These are phyloP conservation scores for Rhynchotus rufescens DNA, from an alignment of 2,797 vertebrate genomes.

Conservation along the genomic window DNA sequence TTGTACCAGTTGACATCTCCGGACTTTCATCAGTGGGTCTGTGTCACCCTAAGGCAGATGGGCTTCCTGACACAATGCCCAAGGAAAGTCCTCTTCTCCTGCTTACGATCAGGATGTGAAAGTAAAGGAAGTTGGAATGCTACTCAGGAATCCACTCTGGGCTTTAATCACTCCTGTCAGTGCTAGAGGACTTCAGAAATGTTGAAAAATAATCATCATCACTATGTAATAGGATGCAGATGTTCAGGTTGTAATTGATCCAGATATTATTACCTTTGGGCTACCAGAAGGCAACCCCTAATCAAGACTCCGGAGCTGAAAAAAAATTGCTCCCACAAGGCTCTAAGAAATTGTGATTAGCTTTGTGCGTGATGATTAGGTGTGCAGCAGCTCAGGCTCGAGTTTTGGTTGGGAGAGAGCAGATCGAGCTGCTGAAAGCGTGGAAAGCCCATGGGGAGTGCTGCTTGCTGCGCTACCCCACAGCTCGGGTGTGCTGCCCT, in stretches of 20 bases:
- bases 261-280: constrained; percentile 42
- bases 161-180: constrained; percentile 63
- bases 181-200: not conserved
- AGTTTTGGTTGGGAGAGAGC: not conserved
- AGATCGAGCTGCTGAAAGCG: not conserved
- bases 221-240: constrained; percentile 63
- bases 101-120: constrained; percentile 58
- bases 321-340: not conserved
- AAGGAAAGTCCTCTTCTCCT: constrained; percentile 67
- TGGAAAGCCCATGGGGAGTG: rapidly evolving
- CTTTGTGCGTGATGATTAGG: not conserved
- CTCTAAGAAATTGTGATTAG: not conserved
- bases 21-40: constrained; percentile 36
- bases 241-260: constrained; percentile 60
- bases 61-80: constrained; percentile 66
- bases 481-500: not conserved
- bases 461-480: not conserved
- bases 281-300: constrained; percentile 51
- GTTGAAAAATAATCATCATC: constrained; percentile 54
- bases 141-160: constrained; percentile 47
- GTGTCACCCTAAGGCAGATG: not conserved
- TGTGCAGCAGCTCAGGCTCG: not conserved
- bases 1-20: constrained; percentile 58
- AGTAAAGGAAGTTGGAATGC: constrained; percentile 58
- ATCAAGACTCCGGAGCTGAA: constrained; percentile 45